Evolutionary conservation across 37 sponge, comb jelly and placozoan genomes (phyloP), one percentile per base, ranked within the genome.

Genomic region (Aplysina aerophoba): DNA sequence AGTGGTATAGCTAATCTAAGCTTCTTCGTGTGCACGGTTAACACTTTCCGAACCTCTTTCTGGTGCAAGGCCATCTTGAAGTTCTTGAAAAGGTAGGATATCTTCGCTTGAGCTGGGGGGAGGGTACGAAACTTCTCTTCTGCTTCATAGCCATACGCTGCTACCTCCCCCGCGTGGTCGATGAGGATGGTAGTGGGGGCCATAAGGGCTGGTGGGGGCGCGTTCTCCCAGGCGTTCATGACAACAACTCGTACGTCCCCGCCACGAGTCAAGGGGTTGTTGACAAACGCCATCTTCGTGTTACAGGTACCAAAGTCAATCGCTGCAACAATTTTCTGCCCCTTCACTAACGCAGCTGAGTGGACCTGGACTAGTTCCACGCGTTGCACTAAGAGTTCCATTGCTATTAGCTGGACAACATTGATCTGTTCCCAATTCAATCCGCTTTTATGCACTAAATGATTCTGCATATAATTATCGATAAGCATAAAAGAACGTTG

Each of bases 291-390:
- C 40, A 75, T 21, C 11, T 50, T 75, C 20, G 78, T 75, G 14
- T 75, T 75, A 2, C 38, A 40, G 22, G 78, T 75, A 75, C 78
- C 78, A 40, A 75, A 75, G 25, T 75, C 78, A n/a, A 75, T 41
- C 6, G 78, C 78, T 20, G 78, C 78, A 75, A 75, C 78, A 22
- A 75, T n/a, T n/a, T n/a, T n/a, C n/a, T n/a, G n/a, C n/a, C n/a
- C n/a, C n/a, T n/a, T n/a, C n/a, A n/a, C n/a, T n/a, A n/a, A n/a
- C n/a, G n/a, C n/a, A n/a, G n/a, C n/a, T n/a, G n/a, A n/a, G n/a
- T n/a, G n/a, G n/a, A n/a, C n/a, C n/a, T n/a, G n/a, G n/a, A n/a
- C n/a, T n/a, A n/a, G n/a, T n/a, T n/a, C n/a, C n/a, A n/a, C n/a
- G n/a, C n/a, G n/a, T n/a, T n/a, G n/a, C n/a, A n/a, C n/a, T n/a